Evolutionary conservation across 2,113 vertebrate species (phyloP), one percentile per base, ranked within the genome.

Genomic region (Columba livia): DNA sequence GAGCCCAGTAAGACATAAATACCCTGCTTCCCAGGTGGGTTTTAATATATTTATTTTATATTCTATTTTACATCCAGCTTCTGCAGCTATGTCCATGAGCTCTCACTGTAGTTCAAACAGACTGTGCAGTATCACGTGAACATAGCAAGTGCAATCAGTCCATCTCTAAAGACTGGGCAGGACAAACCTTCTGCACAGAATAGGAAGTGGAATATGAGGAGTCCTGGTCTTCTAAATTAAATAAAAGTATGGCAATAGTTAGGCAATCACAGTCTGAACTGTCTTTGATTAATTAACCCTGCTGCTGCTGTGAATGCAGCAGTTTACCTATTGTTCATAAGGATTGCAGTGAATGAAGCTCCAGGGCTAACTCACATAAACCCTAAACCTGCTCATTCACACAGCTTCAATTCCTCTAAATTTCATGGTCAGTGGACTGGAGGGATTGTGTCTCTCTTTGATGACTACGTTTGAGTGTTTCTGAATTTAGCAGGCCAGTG

Each of bases 91-190:
- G 12, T 48, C 51, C 54, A 72, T 44, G 69, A 57, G 23, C 29
- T 56, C 62, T 75, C n/a, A 67, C 13, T 1, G 2, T 32, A 65
- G 50, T 24, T 85, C 75, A 65, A 28, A 85, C 1, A 2, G 26
- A 56, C 26, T 57, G 10, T 61, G 31, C 11, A 54, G 26, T 34
- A 32, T 61, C 53, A 60, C 28, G 61, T 15, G 26, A 57, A 81
- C 0, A 3, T 3, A 25, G 3, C 2, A 3, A 6, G 1, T 10
- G 4, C 17, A 65, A 36, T 61, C n/a, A 74, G 12, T 34, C 12
- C 2, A 8, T 71, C 15, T 34, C 15, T 51, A 47, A 84, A 44
- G 34, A 50, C 0, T 9, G 60, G 25, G 15, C 23, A 81, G 48
- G 47, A 91, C 15, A 56, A 74, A 66, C n/a, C 34, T 69, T 29